Evolutionary conservation across 2,888 invertebrate species (phyloP).

Genomic region (Acronicta aceris): DNA sequence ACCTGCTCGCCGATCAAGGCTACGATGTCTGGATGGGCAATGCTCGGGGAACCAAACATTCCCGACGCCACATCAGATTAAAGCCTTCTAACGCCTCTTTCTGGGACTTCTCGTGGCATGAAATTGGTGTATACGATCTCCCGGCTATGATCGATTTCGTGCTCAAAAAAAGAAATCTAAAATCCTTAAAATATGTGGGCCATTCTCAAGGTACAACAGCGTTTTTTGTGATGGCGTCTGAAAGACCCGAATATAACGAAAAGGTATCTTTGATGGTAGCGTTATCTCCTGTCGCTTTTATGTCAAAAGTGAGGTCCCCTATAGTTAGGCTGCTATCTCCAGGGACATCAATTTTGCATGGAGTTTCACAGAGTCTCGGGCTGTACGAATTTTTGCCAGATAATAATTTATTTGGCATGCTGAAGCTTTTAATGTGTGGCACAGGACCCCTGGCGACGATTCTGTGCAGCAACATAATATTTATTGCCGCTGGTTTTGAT

Average conservation of each 20-base stretch:
- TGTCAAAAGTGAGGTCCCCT: constrained; percentile 77
- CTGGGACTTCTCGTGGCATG: constrained; percentile 94
- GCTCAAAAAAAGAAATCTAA: constrained; percentile 81
- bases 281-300: constrained; percentile 89
- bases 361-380: constrained; percentile 78
- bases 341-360: constrained; percentile 63
- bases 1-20: constrained; percentile 88
- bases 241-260: constrained; percentile 86
- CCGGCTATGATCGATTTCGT: constrained; percentile 94
- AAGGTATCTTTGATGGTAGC: constrained; percentile 88
- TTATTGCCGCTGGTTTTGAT: constrained; percentile 90
- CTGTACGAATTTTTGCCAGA: constrained; percentile 91
- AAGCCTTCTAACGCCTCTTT: constrained; percentile 80
- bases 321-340: constrained; percentile 70
- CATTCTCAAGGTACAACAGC: constrained; percentile 92
- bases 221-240: constrained; percentile 89
- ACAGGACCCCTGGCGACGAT: constrained; percentile 77
- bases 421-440: constrained; percentile 82
- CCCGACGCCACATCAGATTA: constrained; percentile 84
- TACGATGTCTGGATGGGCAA: constrained; percentile 95
- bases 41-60: constrained; percentile 92
- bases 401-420: constrained; percentile 77
- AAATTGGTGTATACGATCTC: constrained; percentile 93
- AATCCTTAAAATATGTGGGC: constrained; percentile 90
- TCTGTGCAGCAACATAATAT: constrained; percentile 90